phyloP scores from a whole-genome alignment of 2,797 vertebrate species.

The Epinephelus coioides region DNA sequence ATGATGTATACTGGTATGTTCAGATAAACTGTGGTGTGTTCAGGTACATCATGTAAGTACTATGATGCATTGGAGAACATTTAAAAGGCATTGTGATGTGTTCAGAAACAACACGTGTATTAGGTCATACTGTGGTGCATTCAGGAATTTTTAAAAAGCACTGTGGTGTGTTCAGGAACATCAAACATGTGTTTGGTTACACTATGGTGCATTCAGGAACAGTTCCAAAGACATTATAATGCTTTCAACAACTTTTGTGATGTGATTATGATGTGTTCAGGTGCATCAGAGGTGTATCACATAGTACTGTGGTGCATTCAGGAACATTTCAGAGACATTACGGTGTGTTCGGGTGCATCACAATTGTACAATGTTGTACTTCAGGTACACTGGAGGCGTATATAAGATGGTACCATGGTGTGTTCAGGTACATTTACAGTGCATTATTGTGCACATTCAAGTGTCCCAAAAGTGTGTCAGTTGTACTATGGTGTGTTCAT shows the following conservation, averaged over 20 bases:
- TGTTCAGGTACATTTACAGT: too few species aligned
- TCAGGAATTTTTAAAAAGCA: too few species aligned
- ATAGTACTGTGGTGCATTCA: neutral
- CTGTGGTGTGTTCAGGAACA: neutral
- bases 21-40: neutral
- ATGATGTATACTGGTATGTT: neutral
- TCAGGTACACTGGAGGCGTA: too few species aligned
- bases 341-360: neutral
- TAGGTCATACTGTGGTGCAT: neutral
- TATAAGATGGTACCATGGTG: too few species aligned
- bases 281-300: neutral
- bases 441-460: too few species aligned
- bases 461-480: neutral
- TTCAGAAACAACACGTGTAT: neutral
- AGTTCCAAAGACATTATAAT: too few species aligned
- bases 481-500: conserved; percentile 4
- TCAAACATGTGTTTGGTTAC: neutral
- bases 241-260: too few species aligned
- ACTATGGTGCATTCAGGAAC: neutral
- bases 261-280: conserved; percentile 4
- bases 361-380: too few species aligned
- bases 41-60: too few species aligned
- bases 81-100: neutral
- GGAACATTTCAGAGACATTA: neutral
- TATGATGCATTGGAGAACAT: neutral